These are phyloP conservation scores for Xiphias gladius DNA, from an alignment of 2,113 vertebrate genomes.

Conservation along the genomic window DNA sequence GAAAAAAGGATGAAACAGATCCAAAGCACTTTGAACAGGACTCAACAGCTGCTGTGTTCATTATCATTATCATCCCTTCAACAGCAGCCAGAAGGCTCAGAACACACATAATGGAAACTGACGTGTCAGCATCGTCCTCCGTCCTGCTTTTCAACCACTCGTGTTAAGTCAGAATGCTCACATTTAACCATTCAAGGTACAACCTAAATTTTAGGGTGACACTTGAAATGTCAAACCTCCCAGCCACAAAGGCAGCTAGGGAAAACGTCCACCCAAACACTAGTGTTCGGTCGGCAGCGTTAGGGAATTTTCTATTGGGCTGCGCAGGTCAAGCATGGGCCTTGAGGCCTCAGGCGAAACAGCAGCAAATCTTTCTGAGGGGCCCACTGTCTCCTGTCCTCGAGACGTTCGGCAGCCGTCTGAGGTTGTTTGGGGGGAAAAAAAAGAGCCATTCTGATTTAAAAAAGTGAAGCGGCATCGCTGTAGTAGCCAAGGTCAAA, in stretches of 20 bases:
- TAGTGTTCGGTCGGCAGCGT: background rate
- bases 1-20: constrained; percentile 33
- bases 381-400: no score
- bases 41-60: background rate
- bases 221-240: background rate
- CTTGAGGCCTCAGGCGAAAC: no score
- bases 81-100: background rate
- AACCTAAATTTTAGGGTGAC: background rate
- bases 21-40: constrained; percentile 1
- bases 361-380: no score
- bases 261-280: no score
- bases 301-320: no score
- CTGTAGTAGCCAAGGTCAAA: no score
- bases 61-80: background rate
- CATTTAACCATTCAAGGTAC: background rate
- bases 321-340: no score
- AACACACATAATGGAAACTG: background rate
- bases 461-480: no score
- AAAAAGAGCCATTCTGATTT: no score
- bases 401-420: no score
- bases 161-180: background rate
- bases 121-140: background rate
- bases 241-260: no score
- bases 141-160: background rate
- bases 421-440: no score